These are phyloP conservation scores for Halictus quadricinctus DNA, from an alignment of 2,888 invertebrate species.

Conservation along the genomic window DNA sequence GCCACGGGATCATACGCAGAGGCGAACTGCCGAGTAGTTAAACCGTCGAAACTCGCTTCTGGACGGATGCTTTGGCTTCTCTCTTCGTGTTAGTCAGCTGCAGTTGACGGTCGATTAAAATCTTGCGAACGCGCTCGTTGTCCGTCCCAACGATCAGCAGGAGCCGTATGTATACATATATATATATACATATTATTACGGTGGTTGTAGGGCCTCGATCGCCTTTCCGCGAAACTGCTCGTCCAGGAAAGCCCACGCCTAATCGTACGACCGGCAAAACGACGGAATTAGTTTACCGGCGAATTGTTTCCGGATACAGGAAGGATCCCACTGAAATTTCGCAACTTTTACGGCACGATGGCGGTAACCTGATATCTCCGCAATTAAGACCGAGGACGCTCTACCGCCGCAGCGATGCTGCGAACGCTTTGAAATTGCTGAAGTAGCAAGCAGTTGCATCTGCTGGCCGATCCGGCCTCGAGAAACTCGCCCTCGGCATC, in stretches of 20 bases:
- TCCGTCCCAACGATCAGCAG: background rate
- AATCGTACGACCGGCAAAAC: background rate
- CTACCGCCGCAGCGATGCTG: background rate
- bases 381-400: constrained; percentile 13
- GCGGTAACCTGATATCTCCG: background rate
- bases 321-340: constrained; percentile 1
- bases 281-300: background rate
- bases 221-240: background rate
- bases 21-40: constrained; percentile 17
- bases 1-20: constrained; percentile 6
- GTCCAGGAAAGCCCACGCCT: background rate
- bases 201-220: background rate
- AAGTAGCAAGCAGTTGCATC: background rate
- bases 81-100: constrained; percentile 22
- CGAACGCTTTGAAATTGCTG: constrained; percentile 16
- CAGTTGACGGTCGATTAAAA: constrained; percentile 34
- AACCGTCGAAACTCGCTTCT: constrained; percentile 23
- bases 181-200: background rate
- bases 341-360: background rate
- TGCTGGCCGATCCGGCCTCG: background rate
- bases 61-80: constrained; percentile 10
- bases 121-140: constrained; percentile 10
- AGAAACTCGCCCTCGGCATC: background rate
- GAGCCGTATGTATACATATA: too few species aligned
- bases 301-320: constrained; percentile 7